phyloP scores from a whole-genome alignment of 2,888 invertebrate genomes.

The Cheilosia vulpina region DNA sequence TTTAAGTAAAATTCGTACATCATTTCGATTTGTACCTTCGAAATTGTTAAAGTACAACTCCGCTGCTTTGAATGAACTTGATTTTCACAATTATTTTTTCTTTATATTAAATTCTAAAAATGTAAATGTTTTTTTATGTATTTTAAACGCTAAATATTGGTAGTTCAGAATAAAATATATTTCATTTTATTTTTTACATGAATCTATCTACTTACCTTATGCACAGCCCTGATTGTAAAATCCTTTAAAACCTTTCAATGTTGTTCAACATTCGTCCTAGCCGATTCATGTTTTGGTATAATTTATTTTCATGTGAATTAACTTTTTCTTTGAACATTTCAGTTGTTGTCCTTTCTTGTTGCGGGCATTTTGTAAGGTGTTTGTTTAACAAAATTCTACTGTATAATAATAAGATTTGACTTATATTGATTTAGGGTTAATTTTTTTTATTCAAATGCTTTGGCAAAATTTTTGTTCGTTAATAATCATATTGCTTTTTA shows the following conservation, averaged over 20 bases:
- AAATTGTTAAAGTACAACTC: conserved; percentile 56
- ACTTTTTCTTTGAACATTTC: neutral
- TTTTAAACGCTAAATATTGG: conserved; percentile 10
- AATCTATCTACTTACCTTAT: conserved; percentile 66
- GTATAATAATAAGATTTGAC: neutral
- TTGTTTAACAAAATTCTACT: conserved; percentile 10
- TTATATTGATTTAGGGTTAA: conserved; percentile 6
- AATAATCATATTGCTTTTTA: no score
- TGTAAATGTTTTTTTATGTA: conserved; percentile 18
- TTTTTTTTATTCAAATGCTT: neutral
- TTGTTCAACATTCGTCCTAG: conserved; percentile 23
- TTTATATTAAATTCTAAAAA: conserved; percentile 20
- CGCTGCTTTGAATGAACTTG: neutral
- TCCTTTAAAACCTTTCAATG: conserved; percentile 58
- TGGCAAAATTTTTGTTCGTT: no score
- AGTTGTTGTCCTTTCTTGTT: neutral
- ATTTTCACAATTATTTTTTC: neutral
- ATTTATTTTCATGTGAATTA: neutral
- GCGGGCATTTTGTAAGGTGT: conserved; percentile 10
- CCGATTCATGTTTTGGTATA: neutral
- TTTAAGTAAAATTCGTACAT: conserved; percentile 75
- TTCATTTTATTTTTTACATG: conserved; percentile 33
- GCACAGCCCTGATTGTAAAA: conserved; percentile 72
- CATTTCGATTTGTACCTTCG: conserved; percentile 69
- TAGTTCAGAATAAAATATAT: neutral